phyloP scores from a whole-genome alignment of 2,797 vertebrate species.

The Choloepus didactylus region DNA sequence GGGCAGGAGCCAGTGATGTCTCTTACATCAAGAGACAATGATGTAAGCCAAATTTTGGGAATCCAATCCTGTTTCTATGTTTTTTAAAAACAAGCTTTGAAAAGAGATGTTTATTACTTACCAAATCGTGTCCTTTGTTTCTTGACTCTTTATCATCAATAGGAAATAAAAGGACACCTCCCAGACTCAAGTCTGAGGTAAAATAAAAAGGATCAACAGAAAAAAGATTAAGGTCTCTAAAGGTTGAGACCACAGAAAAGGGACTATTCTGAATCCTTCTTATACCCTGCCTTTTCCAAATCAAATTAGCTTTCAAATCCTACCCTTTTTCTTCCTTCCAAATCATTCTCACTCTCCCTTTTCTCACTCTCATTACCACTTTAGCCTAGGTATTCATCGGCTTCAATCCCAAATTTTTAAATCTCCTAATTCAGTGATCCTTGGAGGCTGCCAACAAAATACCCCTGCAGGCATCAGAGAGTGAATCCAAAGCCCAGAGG shows the following conservation, averaged over 20 bases:
- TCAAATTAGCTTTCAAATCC: not conserved
- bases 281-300: not conserved
- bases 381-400: too few species aligned
- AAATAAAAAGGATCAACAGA: conserved; percentile 67
- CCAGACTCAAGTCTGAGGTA: conserved; percentile 93
- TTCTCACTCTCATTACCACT: too few species aligned
- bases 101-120: conserved; percentile 84
- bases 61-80: too few species aligned
- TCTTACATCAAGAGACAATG: not conserved
- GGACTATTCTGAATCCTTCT: not conserved
- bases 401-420: too few species aligned
- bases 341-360: too few species aligned
- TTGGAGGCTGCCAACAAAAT: too few species aligned
- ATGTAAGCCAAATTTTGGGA: not conserved
- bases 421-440: too few species aligned
- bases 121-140: conserved; percentile 91
- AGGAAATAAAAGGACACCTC: conserved; percentile 93
- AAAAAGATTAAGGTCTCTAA: conserved; percentile 32
- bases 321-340: too few species aligned
- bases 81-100: too few species aligned
- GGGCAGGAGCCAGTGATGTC: too few species aligned
- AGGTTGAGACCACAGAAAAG: not conserved
- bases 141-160: conserved; percentile 95
- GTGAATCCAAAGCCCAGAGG: too few species aligned
- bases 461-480: too few species aligned